Evolutionary conservation across 2,113 vertebrate species (phyloP), one percentile per base, ranked within the genome.

Genomic region (Ranitomeya imitator): DNA sequence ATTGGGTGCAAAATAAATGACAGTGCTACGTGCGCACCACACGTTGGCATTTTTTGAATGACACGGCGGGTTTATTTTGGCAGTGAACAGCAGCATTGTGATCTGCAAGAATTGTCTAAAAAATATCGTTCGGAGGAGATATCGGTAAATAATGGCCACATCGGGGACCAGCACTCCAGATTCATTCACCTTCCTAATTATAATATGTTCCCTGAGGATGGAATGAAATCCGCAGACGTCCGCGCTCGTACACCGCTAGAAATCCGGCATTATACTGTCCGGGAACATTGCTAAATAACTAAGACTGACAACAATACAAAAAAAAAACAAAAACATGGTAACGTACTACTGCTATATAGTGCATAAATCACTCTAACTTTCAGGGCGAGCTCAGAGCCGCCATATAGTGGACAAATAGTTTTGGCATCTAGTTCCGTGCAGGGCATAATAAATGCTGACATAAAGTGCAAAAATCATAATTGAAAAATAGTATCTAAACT

Each of bases 141-240:
- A 61, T 90, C 92, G 93, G 83, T 82, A 92, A 93, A 89, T 89
- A 91, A 90, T 78, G 87, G 85, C 31, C 82, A 45, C 60, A 21
- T 90, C 92, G 89, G 60, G 69, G 71, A 76, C 86, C 85, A 79
- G 79, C 86, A 90, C 89, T 90, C 90, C 84, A 89, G 79, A 92
- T 71, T 90, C 1, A 37, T 55, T 80, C 85, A 89, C 83, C 78
- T 13, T 11, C 23, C 63, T 55, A 61, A 90, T 82, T 57, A 88
- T 91, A 90, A 85, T 54, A n/a, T 87, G 31, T n/a, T 87, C 55
- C 86, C 14, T 85, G 45, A n/a, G 65, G 88, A 37, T 71, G 26
- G 37, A 74, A 74, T 7, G 74, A 74, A 82, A 16, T 60, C 7
- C 18, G 26, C 60, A 54, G 37, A 83, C n/a, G 7, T 15, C 19